phyloP scores from a whole-genome alignment of 2,797 vertebrate species.

The Xenops minutus region DNA sequence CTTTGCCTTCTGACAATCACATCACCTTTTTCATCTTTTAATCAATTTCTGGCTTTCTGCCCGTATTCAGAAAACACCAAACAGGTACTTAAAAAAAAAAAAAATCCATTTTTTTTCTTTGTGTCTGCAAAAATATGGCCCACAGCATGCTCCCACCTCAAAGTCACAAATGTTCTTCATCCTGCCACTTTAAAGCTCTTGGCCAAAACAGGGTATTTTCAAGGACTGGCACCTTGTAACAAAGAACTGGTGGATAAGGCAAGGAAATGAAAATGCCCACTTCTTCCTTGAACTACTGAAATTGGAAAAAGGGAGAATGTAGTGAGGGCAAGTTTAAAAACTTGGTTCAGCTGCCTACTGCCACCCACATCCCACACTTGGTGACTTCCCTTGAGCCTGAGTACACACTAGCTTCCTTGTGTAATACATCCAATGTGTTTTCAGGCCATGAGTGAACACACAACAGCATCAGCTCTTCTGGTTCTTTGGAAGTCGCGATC shows the following conservation, averaged over 20 bases:
- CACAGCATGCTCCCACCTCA: background rate
- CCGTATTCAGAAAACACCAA: background rate
- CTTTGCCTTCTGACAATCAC: background rate
- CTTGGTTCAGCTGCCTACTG: background rate
- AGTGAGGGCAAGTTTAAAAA: background rate
- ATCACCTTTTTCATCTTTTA: background rate
- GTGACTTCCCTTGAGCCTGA: background rate
- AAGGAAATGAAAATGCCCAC: background rate
- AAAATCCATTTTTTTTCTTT: background rate
- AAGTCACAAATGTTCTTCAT: background rate
- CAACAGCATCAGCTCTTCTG: rapidly evolving
- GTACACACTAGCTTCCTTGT: background rate
- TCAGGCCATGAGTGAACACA: background rate
- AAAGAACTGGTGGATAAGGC: background rate
- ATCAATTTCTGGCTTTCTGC: background rate
- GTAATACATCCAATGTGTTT: background rate
- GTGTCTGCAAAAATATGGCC: background rate
- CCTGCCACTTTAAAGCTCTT: background rate
- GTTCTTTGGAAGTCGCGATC: background rate
- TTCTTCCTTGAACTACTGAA: background rate
- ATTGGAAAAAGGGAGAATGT: background rate
- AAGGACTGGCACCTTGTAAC: background rate
- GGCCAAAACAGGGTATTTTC: background rate
- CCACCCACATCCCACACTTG: background rate
- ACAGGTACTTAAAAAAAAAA: background rate